A percentile compares a stretch with the other conserved stretches of the same genome.
These are phyloP conservation scores for Ectemnius cavifrons DNA, from an alignment of 2,888 invertebrate genomes.

Conservation along the genomic window DNA sequence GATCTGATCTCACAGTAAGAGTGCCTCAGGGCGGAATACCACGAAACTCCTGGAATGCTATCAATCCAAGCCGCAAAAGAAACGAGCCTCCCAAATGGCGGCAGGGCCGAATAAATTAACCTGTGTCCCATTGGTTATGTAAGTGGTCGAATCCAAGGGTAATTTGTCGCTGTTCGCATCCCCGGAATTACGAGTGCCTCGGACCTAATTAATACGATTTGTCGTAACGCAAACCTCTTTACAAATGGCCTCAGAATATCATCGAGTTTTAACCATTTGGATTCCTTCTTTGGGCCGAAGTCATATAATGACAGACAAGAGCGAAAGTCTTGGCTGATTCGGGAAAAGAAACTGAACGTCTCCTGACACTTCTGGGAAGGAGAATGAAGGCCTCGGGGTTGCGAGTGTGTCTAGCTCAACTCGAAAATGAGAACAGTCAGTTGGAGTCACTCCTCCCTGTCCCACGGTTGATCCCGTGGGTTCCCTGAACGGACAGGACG, in stretches of 20 bases:
- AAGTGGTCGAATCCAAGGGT: slow-evolving; percentile 31
- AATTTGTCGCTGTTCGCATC: slow-evolving; percentile 37
- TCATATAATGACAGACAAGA: background rate
- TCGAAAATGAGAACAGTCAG: slow-evolving; percentile 16
- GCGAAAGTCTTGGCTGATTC: background rate
- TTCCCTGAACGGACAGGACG: no score
- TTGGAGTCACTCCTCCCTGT: slow-evolving; percentile 24
- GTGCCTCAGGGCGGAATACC: slow-evolving; percentile 21
- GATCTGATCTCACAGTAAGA: background rate
- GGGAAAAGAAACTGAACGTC: background rate
- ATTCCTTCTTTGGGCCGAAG: background rate
- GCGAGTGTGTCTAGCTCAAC: background rate
- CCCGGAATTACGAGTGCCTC: slow-evolving; percentile 21
- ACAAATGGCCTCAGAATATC: background rate
- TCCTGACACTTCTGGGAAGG: background rate
- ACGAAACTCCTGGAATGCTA: slow-evolving; percentile 42
- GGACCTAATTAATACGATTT: slow-evolving; percentile 31
- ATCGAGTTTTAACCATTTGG: background rate
- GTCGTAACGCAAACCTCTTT: background rate
- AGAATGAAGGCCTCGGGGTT: background rate
- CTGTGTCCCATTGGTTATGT: slow-evolving; percentile 38
- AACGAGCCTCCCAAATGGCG: slow-evolving; percentile 38
- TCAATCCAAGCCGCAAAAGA: slow-evolving; percentile 43
- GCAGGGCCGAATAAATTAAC: slow-evolving; percentile 32
- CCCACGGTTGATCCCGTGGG: slow-evolving; percentile 28